Conservation (phyloP, 37 sponge, comb jelly and placozoan genomes). For the Diacarnus erythraeanus region DNA sequence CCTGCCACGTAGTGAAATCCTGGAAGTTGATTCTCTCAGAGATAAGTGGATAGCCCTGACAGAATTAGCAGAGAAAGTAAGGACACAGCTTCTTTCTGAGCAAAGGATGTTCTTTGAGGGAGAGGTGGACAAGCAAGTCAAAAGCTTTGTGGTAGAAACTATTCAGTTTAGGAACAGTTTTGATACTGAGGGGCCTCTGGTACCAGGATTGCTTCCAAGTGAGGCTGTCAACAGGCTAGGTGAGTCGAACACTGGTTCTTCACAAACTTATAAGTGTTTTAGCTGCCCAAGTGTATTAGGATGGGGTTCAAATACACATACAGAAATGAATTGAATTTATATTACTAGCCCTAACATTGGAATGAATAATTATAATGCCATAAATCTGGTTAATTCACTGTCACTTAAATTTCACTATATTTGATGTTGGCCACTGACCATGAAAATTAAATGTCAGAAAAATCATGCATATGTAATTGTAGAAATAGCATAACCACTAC, state of each 20-base stretch:
- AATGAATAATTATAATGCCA: no score
- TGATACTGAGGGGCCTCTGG: slow-evolving; percentile 88
- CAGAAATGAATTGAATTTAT: no score
- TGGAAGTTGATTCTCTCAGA: slow-evolving; percentile 63
- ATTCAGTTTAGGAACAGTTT: slow-evolving; percentile 90
- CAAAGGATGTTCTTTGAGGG: slow-evolving; percentile 67
- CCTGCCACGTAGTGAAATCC: slow-evolving; percentile 69
- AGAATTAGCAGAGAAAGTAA: slow-evolving; percentile 63
- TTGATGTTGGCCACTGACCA: no score
- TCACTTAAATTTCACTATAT: no score
- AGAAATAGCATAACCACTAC: not conserved
- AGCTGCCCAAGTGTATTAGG: no score
- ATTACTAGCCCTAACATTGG: no score
- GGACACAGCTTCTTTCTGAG: slow-evolving; percentile 54
- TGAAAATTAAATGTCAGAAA: not conserved
- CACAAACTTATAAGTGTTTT: not conserved
- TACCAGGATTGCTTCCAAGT: slow-evolving; percentile 75
- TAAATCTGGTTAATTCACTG: no score
- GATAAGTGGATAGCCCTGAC: slow-evolving; percentile 72
- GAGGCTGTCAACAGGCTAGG: slow-evolving; percentile 82
- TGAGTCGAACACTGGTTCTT: slow-evolving; percentile 9
- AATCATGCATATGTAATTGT: not conserved
- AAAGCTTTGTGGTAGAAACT: slow-evolving; percentile 78
- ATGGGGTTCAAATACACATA: no score
- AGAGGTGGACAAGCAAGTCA: slow-evolving; percentile 82